Conservation (phyloP, 1,140 invertebrate species). For the Acromyrmex charruanus region DNA sequence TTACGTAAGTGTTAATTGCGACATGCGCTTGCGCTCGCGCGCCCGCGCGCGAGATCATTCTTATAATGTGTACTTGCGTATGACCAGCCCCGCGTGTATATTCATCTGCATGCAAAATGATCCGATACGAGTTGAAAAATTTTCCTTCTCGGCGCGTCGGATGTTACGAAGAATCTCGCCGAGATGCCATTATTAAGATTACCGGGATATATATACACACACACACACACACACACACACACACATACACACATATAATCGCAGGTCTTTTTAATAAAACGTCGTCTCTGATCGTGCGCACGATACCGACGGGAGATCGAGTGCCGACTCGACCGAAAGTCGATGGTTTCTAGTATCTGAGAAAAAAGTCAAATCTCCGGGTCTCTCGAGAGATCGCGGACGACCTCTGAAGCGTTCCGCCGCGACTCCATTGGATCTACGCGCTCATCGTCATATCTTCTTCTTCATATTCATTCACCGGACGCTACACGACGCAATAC, state of each 20-base stretch:
- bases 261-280: constrained; percentile 25
- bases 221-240: background rate
- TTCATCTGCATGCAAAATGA: constrained; percentile 42
- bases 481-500: background rate
- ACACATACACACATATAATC: too few relatives aligned
- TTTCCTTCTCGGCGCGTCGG: constrained; percentile 37
- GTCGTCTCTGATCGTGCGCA: constrained; percentile 23
- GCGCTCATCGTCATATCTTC: constrained; percentile 13
- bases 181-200: constrained; percentile 52
- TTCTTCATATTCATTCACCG: background rate
- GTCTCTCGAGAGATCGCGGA: constrained; percentile 37
- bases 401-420: constrained; percentile 6
- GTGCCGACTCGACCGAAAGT: constrained; percentile 40
- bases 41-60: constrained; percentile 64
- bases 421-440: constrained; percentile 35
- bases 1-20: constrained; percentile 75
- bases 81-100: constrained; percentile 41
- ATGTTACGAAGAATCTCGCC: constrained; percentile 11
- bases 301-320: constrained; percentile 47
- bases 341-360: constrained; percentile 41
- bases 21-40: constrained; percentile 51
- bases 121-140: constrained; percentile 51
- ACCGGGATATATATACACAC: background rate
- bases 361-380: constrained; percentile 1
- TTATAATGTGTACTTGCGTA: constrained; percentile 61